These are phyloP conservation scores for Polypterus bichir DNA, from an alignment of 2,113 vertebrate species.

Conservation along the genomic window DNA sequence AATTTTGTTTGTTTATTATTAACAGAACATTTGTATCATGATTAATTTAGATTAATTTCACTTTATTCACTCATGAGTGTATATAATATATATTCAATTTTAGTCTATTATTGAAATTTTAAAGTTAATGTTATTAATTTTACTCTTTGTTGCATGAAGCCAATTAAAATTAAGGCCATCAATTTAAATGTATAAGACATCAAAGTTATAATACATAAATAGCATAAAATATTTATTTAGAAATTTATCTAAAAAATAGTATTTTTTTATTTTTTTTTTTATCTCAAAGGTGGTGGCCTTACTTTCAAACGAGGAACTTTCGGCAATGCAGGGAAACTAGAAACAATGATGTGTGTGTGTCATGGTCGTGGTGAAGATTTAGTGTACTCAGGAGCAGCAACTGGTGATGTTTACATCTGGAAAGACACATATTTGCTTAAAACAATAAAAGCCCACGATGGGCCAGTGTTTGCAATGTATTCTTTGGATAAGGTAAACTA, in stretches of 20 bases:
- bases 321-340: constrained; percentile 66
- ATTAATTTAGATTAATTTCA: no score
- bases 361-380: constrained; percentile 80
- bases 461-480: constrained; percentile 91
- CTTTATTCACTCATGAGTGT: no score
- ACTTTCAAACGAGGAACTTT: constrained; percentile 79
- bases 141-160: no score
- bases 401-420: constrained; percentile 94
- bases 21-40: no score
- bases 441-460: constrained; percentile 90
- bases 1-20: no score
- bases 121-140: no score
- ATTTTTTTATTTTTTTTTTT: constrained; percentile 3
- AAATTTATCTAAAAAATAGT: not conserved
- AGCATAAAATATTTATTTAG: not conserved
- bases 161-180: no score
- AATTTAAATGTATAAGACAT: no score
- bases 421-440: constrained; percentile 75
- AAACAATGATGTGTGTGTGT: constrained; percentile 91
- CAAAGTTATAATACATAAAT: no score
- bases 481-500: constrained; percentile 81
- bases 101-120: no score
- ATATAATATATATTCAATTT: no score
- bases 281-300: constrained; percentile 75
- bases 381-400: constrained; percentile 82